phyloP scores from a whole-genome alignment of 2,888 invertebrate genomes.

The Abscondita cerata region DNA sequence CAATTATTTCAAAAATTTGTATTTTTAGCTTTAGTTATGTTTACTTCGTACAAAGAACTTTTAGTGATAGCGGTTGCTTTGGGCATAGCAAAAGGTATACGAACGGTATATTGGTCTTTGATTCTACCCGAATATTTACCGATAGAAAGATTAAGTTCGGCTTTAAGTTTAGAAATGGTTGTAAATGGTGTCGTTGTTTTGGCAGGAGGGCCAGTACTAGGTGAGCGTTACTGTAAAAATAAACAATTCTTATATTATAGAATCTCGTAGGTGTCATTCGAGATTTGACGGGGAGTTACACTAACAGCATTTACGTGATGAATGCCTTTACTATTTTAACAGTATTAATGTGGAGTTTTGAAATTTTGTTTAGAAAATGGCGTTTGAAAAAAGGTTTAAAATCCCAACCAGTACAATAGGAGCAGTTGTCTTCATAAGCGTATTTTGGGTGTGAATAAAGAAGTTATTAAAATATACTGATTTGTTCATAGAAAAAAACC shows the following conservation, averaged over 20 bases:
- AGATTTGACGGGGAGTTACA: constrained; percentile 67
- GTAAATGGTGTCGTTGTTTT: constrained; percentile 69
- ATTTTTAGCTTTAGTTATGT: constrained; percentile 50
- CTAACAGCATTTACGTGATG: constrained; percentile 65
- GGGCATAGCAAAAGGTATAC: constrained; percentile 72
- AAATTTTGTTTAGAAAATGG: constrained; percentile 42
- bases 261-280: constrained; percentile 64
- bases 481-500: too few relatives aligned
- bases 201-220: constrained; percentile 67
- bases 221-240: constrained; percentile 54
- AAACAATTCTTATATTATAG: too few relatives aligned
- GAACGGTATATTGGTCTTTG: constrained; percentile 72
- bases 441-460: too few relatives aligned
- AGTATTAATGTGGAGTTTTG: constrained; percentile 65
- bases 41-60: constrained; percentile 50
- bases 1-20: neutral
- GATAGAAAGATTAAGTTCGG: constrained; percentile 69
- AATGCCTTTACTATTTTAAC: constrained; percentile 68
- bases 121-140: constrained; percentile 74
- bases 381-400: neutral
- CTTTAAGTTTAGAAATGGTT: constrained; percentile 74
- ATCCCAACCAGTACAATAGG: too few relatives aligned
- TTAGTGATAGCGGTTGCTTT: constrained; percentile 64
- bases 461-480: too few relatives aligned
- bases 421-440: too few relatives aligned